These are phyloP conservation scores for Pardalotus punctatus DNA, from an alignment of 2,113 vertebrate genomes.

Conservation along the genomic window DNA sequence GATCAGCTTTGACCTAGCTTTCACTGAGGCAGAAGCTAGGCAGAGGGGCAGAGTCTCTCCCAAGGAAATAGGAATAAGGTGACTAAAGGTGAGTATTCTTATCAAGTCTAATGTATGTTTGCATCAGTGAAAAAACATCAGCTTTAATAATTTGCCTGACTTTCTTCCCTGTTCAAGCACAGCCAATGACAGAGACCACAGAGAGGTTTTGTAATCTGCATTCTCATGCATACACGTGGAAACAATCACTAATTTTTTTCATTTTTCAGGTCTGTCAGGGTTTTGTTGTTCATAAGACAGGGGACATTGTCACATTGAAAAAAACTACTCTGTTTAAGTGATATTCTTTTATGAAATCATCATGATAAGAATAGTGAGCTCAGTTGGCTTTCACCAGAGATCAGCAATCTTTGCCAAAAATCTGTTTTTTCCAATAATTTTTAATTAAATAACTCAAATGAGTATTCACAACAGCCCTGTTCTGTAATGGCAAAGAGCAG, in stretches of 20 bases:
- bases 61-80: not conserved
- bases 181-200: not conserved
- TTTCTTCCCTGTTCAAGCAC: not conserved
- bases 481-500: not conserved
- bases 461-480: not conserved
- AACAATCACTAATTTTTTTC: not conserved
- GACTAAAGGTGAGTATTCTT: not conserved
- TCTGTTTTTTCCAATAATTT: not conserved
- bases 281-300: not conserved
- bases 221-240: not conserved
- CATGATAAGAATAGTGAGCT: not conserved
- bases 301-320: not conserved
- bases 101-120: not conserved
- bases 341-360: not conserved
- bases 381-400: not conserved
- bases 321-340: not conserved
- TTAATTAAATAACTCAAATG: not conserved
- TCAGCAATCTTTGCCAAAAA: not conserved
- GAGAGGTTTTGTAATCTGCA: not conserved
- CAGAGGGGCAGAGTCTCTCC: not conserved
- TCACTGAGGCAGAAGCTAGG: not conserved
- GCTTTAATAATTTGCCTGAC: not conserved
- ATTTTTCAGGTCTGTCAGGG: not conserved
- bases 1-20: not conserved
- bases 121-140: not conserved